These are phyloP conservation scores for Protomyctophum bolini DNA, from an alignment of 2,113 vertebrate genomes.

Conservation along the genomic window DNA sequence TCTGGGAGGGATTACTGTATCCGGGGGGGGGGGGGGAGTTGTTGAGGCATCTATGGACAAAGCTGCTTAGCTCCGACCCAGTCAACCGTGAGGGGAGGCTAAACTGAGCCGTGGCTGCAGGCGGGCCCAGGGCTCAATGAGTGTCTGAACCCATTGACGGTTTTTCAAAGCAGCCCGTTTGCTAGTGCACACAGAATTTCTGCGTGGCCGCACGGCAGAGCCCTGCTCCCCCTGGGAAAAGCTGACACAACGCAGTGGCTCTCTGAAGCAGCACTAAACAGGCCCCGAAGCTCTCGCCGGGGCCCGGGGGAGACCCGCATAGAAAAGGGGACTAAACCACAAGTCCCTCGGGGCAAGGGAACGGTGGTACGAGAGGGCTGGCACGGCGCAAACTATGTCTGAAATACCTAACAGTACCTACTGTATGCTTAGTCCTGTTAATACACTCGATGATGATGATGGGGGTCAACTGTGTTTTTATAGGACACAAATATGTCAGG, in stretches of 20 bases:
- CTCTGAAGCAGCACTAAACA: slow-evolving; percentile 70
- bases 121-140: slow-evolving; percentile 61
- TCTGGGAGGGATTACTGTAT: slow-evolving; percentile 67
- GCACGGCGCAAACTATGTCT: slow-evolving; percentile 55
- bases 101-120: slow-evolving; percentile 56
- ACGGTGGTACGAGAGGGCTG: slow-evolving; percentile 20
- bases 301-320: slow-evolving; percentile 30
- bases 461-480: slow-evolving; percentile 37
- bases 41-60: slow-evolving; percentile 63
- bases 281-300: slow-evolving; percentile 45
- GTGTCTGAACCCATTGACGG: slow-evolving; percentile 72
- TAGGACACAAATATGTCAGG: slow-evolving; percentile 40
- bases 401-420: slow-evolving; percentile 58
- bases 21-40: slow-evolving; percentile 31
- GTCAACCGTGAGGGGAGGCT: slow-evolving; percentile 64
- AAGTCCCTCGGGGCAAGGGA: slow-evolving; percentile 17
- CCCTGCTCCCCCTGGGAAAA: slow-evolving; percentile 73
- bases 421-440: slow-evolving; percentile 62
- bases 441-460: slow-evolving; percentile 49
- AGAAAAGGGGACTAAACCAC: slow-evolving; percentile 45
- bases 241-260: slow-evolving; percentile 66
- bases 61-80: slow-evolving; percentile 71
- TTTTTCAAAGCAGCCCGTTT: slow-evolving; percentile 71
- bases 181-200: slow-evolving; percentile 78
- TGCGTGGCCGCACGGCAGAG: slow-evolving; percentile 75